A percentile compares a stretch with the other conserved stretches of the same genome.
phyloP scores from a whole-genome alignment of 1,140 invertebrate genomes.

The Samia ricini region DNA sequence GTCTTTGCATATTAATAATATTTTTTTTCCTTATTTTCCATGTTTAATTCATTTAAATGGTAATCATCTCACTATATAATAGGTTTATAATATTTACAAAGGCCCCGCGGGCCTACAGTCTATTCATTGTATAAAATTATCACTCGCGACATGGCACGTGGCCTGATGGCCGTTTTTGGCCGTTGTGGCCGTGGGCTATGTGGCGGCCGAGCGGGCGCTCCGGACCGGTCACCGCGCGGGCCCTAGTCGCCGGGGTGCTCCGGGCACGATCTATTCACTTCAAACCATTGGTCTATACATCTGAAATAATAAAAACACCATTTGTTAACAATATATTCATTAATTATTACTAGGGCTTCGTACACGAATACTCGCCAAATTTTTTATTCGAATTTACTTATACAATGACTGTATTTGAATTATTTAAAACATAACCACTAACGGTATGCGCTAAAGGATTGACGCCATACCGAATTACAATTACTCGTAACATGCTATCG shows the following conservation, averaged over 20 bases:
- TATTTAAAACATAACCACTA: too few relatives aligned
- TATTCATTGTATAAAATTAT: constrained; percentile 64
- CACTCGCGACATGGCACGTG: constrained; percentile 62
- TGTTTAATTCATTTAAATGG: constrained; percentile 53
- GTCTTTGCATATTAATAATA: constrained; percentile 42
- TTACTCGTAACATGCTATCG: too few relatives aligned
- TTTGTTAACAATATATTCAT: neutral
- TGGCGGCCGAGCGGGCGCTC: neutral
- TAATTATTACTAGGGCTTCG: too few relatives aligned
- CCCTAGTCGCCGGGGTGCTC: constrained; percentile 94
- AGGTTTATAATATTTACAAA: constrained; percentile 62
- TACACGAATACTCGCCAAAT: too few relatives aligned
- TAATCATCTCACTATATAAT: constrained; percentile 74
- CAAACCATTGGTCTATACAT: constrained; percentile 98
- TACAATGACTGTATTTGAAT: too few relatives aligned
- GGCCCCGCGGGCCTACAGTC: constrained; percentile 56
- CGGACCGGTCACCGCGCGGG: constrained; percentile 1
- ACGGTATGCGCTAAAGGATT: too few relatives aligned
- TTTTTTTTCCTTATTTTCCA: constrained; percentile 38
- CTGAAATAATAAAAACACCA: constrained; percentile 75
- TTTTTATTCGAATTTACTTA: too few relatives aligned
- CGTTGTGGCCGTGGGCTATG: constrained; percentile 10
- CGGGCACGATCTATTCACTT: constrained; percentile 97
- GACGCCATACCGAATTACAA: too few relatives aligned
- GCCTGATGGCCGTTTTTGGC: constrained; percentile 11